Evolutionary conservation across 2,888 invertebrate species (phyloP), one percentile per base, ranked within the genome.

Genomic region (Lithophane ornitopus): DNA sequence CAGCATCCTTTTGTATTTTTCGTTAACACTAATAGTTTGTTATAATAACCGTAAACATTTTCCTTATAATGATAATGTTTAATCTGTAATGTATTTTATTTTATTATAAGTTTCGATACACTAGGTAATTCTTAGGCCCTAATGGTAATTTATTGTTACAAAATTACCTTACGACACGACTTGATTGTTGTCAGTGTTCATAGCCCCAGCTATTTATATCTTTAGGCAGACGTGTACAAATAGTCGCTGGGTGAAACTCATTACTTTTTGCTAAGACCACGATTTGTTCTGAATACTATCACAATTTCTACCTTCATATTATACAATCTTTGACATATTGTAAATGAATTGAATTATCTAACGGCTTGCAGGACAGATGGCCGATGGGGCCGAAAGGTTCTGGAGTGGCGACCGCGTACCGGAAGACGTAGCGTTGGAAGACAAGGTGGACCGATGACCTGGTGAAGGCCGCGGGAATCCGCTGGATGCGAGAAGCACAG

Each of bases 1-100:
- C 96, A 96, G 6, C 0, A 1, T 0, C 22, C 0, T 54, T 71
- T 54, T n/a, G 1, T 0, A 16, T 28, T 71, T 49, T 26, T 58
- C 22, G 56, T 16, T 14, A 26, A 26, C 26, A 56, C n/a, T 22
- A 22, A 39, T 4, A 39, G 39, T 41, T 1, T 34, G 6, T 34
- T 34, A 34, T 34, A 34, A 19, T 22, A 22, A 52, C 19, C 19
- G 49, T n/a, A 52, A 54, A 12, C 12, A 54, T 54, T 12, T 54
- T 54, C n/a, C 22, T 49, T 34, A 22, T 7, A 7, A 22, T 7
- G 11, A 34, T 59, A 2, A 61, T 34, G 34, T 59, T 22, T 2
- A 12, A 59, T 22, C 19, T 59, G 9, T 34, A 6, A 9, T 14
- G 0, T 62, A 8, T 2, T 9, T 9, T n/a, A 34, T n/a, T 6